Evolutionary conservation across 1,140 invertebrate genomes (phyloP), one percentile per base, ranked within the genome.

Genomic region (Bursaphelenchus mucronatus): DNA sequence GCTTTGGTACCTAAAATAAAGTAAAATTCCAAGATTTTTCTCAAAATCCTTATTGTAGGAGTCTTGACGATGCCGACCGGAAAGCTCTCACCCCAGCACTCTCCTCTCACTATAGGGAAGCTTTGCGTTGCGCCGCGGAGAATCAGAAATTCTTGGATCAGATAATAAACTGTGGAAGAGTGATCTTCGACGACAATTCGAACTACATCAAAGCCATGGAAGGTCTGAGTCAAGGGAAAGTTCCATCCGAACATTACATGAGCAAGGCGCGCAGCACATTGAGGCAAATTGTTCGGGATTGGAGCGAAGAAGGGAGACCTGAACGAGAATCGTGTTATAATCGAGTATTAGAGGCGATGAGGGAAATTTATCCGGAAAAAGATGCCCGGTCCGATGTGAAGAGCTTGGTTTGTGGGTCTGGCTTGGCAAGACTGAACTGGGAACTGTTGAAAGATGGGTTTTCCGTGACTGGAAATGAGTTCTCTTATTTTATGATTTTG

Each of bases 401-500:
- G 75, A 87, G 97, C 64, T 82, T 97, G 61, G 92, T 97, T 30
- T 93, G 94, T 17, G 95, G 94, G 11, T 91, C 93, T 19, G 95
- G 94, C 0, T 83, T 98, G 6, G 94, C 93, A 2, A 84, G 95
- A 64, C 84, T 98, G 0, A 90, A 92, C 0, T 96, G 89, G 84
- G 94, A 98, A 84, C 88, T 98, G 11, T 92, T 93, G 0, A 86
- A 86, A 67, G 83, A 87, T 47, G 94, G 94, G 6, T 97, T 89
- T 82, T 87, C 85, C 8, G 95, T 92, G 77, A 90, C 97, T 84
- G 95, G 94, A 67, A 98, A 97, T 81, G 94, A 98, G 84, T 96
- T 94, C 83, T 94, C 91, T 46, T 86, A 97, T 2, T 96, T 94
- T 79, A 97, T 98, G 94, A 83, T 97, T 1, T 90, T 97, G 74